Evolutionary conservation across 2,888 invertebrate genomes (phyloP), one percentile per base, ranked within the genome.

Genomic region (Temnothorax rugatulus): DNA sequence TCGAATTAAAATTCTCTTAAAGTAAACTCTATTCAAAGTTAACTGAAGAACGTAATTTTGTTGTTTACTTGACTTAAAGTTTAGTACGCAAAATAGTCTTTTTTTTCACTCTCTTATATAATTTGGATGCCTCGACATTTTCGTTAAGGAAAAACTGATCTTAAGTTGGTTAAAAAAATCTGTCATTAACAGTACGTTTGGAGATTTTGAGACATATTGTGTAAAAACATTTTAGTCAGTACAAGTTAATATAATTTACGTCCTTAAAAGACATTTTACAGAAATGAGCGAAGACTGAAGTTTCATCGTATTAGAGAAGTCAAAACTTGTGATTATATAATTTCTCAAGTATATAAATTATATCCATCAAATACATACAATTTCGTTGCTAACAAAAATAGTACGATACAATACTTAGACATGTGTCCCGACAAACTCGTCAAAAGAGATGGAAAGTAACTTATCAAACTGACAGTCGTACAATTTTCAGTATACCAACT

Each of bases 401-500:
- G 25, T 18, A 47, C 41, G 38, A 38, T 47, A 15, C 15, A 34
- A 47, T 64, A 82, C 41, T 64, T 41, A 29, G 63, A 76, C 25
- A 18, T 25, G 21, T 50, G 41, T 50, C 29, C 18, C 63, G 52
- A 52, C 50, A 50, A 69, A 54, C 54, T 69, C 54, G 54, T 79
- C 59, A 34, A 59, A 59, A 71, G 59, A 71, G 18, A 59, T 54
- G 25, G 59, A 59, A 61, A 64, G 34, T 71, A 47, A 59, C 71
- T 81, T 81, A 25, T 47, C 59, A 59, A 47, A 38, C 59, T 71
- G 59, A 81, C 79, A 54, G 71, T 71, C 25, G 38, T 79, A 59
- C 59, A 47, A 81, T 81, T 81, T 71, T 71, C 79, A 59, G 54
- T 81, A 54, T 59, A 59, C 47, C 79, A 71, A 81, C 79, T 47